Conservation (phyloP, 2,888 invertebrate species). For the Alloplasta piceator region DNA sequence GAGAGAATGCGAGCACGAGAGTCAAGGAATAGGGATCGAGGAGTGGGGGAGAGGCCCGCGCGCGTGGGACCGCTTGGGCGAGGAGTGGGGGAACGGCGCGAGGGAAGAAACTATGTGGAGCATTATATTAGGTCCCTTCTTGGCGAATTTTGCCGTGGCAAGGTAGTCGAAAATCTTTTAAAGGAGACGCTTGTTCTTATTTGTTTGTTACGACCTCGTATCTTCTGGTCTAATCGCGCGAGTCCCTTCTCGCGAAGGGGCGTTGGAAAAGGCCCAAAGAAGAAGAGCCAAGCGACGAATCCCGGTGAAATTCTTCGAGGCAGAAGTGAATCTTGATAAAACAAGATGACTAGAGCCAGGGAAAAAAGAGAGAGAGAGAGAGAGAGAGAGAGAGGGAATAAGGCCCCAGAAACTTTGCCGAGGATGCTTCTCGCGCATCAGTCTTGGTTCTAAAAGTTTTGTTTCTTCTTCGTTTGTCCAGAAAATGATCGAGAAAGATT, state of each 20-base stretch:
- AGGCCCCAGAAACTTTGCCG: no score
- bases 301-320: conserved; percentile 78
- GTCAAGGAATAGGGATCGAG: conserved; percentile 43
- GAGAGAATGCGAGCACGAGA: conserved; percentile 51
- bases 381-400: no score
- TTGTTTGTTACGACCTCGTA: conserved; percentile 79
- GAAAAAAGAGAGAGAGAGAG: no score
- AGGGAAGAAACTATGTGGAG: conserved; percentile 64
- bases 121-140: no score
- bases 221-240: conserved; percentile 79
- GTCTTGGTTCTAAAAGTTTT: conserved; percentile 46
- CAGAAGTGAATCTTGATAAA: conserved; percentile 79
- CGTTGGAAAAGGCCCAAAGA: conserved; percentile 62
- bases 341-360: conserved; percentile 44
- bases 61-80: conserved; percentile 32
- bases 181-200: conserved; percentile 75
- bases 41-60: conserved; percentile 5
- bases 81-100: conserved; percentile 66
- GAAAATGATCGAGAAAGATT: conserved; percentile 66
- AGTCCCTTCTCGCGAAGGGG: conserved; percentile 63
- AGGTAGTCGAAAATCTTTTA: no score
- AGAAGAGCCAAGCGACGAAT: conserved; percentile 69
- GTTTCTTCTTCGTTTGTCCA: conserved; percentile 59
- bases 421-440: conserved; percentile 52
- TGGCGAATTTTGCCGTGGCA: no score